Evolutionary conservation across 2,113 vertebrate species (phyloP).

Genomic region (Tetraodon nigroviridis): DNA sequence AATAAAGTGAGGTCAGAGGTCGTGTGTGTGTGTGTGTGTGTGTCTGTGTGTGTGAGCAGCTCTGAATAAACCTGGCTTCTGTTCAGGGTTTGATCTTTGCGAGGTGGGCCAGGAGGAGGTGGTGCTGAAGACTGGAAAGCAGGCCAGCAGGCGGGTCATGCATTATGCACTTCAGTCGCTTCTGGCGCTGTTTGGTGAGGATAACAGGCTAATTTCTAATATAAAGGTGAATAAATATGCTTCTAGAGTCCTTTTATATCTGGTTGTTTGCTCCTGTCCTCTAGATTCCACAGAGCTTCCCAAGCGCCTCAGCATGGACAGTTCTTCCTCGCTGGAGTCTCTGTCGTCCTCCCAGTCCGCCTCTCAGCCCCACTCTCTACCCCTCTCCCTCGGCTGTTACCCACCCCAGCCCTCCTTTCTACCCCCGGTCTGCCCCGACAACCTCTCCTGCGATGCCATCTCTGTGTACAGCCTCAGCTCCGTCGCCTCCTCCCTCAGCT

Average conservation of each 20-base stretch:
- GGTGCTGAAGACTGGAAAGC: slow-evolving; percentile 92
- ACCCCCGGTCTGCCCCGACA: slow-evolving; percentile 78
- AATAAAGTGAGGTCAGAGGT: too few species aligned
- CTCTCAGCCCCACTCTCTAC: slow-evolving; percentile 82
- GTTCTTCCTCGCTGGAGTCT: slow-evolving; percentile 93
- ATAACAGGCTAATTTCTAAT: not conserved
- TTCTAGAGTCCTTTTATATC: not conserved
- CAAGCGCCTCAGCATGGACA: slow-evolving; percentile 91
- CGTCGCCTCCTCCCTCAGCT: slow-evolving; percentile 92
- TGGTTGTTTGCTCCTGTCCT: not conserved
- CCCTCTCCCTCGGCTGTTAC: slow-evolving; percentile 74
- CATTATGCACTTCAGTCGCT: slow-evolving; percentile 93
- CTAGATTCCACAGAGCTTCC: slow-evolving; percentile 93
- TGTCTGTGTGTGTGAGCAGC: not conserved
- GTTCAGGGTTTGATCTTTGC: slow-evolving; percentile 90
- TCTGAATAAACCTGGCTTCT: not conserved
- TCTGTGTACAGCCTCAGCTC: slow-evolving; percentile 97
- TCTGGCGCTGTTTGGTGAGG: slow-evolving; percentile 90
- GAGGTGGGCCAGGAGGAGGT: slow-evolving; percentile 97
- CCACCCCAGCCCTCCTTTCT: slow-evolving; percentile 81
- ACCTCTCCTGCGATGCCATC: slow-evolving; percentile 87
- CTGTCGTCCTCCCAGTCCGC: slow-evolving; percentile 89
- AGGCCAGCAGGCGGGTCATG: slow-evolving; percentile 85
- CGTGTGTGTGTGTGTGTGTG: too few species aligned
- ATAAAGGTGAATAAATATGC: not conserved